These are phyloP conservation scores for Lottia scabra DNA, from an alignment of 2,888 invertebrate genomes.

Conservation along the genomic window DNA sequence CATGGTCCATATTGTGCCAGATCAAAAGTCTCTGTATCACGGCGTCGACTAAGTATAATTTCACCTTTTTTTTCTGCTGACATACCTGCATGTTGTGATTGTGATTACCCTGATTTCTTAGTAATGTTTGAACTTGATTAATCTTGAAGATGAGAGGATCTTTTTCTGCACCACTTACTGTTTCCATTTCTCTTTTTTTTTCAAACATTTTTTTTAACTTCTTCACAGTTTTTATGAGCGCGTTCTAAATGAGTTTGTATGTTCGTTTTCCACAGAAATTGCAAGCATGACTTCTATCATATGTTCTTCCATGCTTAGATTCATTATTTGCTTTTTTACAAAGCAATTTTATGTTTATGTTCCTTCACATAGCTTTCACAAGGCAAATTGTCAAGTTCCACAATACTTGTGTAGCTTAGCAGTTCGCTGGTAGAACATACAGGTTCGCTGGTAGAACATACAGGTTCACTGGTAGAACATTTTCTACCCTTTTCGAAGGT, in stretches of 20 bases:
- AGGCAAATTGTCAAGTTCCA: too few relatives aligned
- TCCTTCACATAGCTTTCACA: too few relatives aligned
- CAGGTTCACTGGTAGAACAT: too few relatives aligned
- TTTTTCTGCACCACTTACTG: background rate
- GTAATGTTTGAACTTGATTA: background rate
- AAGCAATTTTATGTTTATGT: too few relatives aligned
- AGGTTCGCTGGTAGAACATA: too few relatives aligned
- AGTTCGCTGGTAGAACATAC: too few relatives aligned
- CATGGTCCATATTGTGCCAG: background rate
- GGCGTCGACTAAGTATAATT: background rate
- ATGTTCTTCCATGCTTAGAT: background rate
- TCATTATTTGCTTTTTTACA: background rate
- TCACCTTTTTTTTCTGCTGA: background rate
- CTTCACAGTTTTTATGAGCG: background rate
- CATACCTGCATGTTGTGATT: background rate
- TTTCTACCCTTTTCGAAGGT: too few relatives aligned
- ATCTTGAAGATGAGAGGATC: too few relatives aligned
- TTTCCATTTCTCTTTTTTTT: background rate
- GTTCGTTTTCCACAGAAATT: background rate
- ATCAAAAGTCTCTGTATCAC: background rate
- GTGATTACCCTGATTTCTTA: conserved; percentile 3
- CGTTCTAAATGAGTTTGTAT: background rate
- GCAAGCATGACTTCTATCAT: background rate
- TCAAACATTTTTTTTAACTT: background rate
- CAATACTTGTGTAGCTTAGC: too few relatives aligned